Percentiles rank a stretch among this genome's conserved stretches.
Evolutionary conservation across 2,888 invertebrate species (phyloP).

Genomic region (Platerodrilus igneus): DNA sequence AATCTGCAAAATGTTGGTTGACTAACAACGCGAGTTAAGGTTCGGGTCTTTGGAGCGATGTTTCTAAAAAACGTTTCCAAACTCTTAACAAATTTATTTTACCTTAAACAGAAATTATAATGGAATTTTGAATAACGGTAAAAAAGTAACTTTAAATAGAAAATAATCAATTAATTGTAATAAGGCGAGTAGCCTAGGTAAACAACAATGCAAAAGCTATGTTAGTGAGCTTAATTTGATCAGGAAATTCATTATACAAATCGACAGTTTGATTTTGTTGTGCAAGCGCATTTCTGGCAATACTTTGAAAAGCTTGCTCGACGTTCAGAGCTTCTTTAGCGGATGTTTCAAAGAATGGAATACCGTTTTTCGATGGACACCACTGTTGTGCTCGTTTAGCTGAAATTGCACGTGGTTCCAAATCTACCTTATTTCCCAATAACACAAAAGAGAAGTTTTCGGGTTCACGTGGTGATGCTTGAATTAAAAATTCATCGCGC

Average conservation of each 20-base stretch:
- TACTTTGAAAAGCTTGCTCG: constrained; percentile 97
- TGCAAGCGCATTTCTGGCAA: constrained; percentile 95
- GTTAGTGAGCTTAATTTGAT: constrained; percentile 84
- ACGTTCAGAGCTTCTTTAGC: constrained; percentile 99
- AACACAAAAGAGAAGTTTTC: constrained; percentile 99
- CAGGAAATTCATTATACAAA: constrained; percentile 95
- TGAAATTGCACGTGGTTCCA: constrained; percentile 53
- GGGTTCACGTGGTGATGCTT: constrained; percentile 93
- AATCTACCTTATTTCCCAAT: constrained; percentile 87
- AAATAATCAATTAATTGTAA: no score
- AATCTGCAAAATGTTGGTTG: no score
- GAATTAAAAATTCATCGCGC: constrained; percentile 97
- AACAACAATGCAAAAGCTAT: no score
- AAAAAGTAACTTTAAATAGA: no score
- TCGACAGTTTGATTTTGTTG: constrained; percentile 77
- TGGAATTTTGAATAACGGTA: no score
- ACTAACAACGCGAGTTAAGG: no score
- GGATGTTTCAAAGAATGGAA: constrained; percentile 99
- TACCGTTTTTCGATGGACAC: constrained; percentile 98
- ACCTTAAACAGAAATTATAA: no score
- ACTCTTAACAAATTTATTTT: no score
- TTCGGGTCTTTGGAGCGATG: no score
- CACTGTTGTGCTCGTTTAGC: constrained; percentile 93
- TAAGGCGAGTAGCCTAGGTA: no score
- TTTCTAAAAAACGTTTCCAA: no score